Evolutionary conservation across 35 echinoderm and acorn worm genomes (phyloP).

Genomic region (Ophiothrix spiculata): DNA sequence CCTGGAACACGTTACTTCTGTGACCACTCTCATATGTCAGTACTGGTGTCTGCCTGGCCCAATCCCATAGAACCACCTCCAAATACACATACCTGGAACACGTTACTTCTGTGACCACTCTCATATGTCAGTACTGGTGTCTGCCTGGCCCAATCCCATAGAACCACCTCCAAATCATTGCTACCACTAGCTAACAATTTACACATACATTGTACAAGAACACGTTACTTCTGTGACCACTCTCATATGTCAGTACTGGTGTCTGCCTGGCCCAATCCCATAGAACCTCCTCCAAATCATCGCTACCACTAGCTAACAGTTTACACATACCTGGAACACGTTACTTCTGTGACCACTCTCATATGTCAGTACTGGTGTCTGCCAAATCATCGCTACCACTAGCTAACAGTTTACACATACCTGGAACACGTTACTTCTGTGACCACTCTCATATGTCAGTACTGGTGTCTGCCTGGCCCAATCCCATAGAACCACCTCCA

Average conservation of each 20-base stretch:
- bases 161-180: slow-evolving; percentile 78
- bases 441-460: slow-evolving; percentile 75
- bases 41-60: slow-evolving; percentile 53
- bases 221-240: slow-evolving; percentile 89
- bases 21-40: slow-evolving; percentile 81
- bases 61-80: slow-evolving; percentile 81
- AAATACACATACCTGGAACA: slow-evolving; percentile 99
- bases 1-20: slow-evolving; percentile 94
- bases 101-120: slow-evolving; percentile 88
- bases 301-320: slow-evolving; percentile 84
- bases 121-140: slow-evolving; percentile 57
- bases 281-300: slow-evolving; percentile 76
- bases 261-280: slow-evolving; percentile 82
- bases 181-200: slow-evolving; percentile 85
- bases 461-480: slow-evolving; percentile 59
- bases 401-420: too few relatives aligned
- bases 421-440: slow-evolving; percentile 94
- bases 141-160: slow-evolving; percentile 80
- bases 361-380: too few relatives aligned
- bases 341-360: too few relatives aligned
- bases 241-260: slow-evolving; percentile 57
- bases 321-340: too few relatives aligned
- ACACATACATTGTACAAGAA: too few relatives aligned
- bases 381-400: too few relatives aligned
- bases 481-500: slow-evolving; percentile 83